These are phyloP conservation scores for Bombus waltoni DNA, from an alignment of 1,140 invertebrate genomes.

Conservation along the genomic window DNA sequence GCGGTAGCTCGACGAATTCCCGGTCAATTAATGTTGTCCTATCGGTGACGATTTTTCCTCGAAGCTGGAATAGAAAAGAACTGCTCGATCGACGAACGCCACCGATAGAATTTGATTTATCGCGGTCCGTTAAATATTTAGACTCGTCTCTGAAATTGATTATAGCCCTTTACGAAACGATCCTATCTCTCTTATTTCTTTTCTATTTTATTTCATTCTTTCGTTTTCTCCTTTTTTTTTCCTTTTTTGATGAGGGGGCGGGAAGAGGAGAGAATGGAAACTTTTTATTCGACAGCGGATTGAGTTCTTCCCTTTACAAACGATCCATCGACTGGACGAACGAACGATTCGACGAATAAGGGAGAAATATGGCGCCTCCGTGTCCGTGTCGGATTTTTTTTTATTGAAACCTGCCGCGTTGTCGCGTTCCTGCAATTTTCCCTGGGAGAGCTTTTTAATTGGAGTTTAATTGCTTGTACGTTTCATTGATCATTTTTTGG, in stretches of 20 bases:
- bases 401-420: constrained; percentile 10
- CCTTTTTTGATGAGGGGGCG: not conserved
- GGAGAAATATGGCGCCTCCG: constrained; percentile 23
- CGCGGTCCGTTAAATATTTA: constrained; percentile 38
- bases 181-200: not conserved
- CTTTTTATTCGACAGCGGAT: not conserved
- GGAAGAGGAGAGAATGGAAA: no score
- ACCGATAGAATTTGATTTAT: constrained; percentile 16
- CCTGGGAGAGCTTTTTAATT: constrained; percentile 17
- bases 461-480: constrained; percentile 39
- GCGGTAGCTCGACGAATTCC: not conserved
- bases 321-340: not conserved
- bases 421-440: constrained; percentile 1
- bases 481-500: not conserved
- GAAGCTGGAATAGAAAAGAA: not conserved
- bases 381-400: constrained; percentile 31
- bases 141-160: not conserved
- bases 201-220: not conserved
- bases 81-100: not conserved
- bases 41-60: not conserved
- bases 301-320: not conserved
- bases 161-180: not conserved
- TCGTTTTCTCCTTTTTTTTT: not conserved
- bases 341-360: constrained; percentile 33
- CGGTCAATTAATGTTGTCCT: constrained; percentile 9